Evolutionary conservation across 1,140 invertebrate species (phyloP).

Genomic region (Leptinotarsa defecta): DNA sequence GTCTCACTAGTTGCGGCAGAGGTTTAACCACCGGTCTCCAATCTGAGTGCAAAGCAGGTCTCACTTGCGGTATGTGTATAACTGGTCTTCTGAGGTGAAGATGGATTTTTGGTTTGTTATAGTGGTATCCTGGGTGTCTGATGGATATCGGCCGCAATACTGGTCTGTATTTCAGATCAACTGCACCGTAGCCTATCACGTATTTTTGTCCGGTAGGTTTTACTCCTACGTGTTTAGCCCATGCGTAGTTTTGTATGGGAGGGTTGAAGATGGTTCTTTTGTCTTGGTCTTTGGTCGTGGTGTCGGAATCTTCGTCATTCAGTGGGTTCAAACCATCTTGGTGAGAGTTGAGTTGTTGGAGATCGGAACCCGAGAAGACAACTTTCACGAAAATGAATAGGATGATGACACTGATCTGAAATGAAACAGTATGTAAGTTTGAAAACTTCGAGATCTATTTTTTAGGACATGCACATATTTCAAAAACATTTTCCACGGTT

Average conservation of each 20-base stretch:
- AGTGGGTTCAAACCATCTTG: constrained; percentile 45
- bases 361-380: constrained; percentile 4
- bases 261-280: constrained; percentile 49
- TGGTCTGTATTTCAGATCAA: constrained; percentile 43
- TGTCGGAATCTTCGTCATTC: constrained; percentile 40
- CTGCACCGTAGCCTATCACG: constrained; percentile 43
- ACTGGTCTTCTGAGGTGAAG: constrained; percentile 29
- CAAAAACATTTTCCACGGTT: too few species aligned
- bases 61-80: constrained; percentile 29
- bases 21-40: constrained; percentile 33
- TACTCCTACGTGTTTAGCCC: constrained; percentile 44
- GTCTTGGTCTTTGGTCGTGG: constrained; percentile 43
- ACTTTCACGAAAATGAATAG: not conserved
- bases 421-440: not conserved
- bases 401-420: constrained; percentile 19
- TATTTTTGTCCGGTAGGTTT: constrained; percentile 43
- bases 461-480: too few species aligned
- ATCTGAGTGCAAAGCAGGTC: constrained; percentile 13
- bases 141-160: constrained; percentile 40
- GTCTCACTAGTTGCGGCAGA: constrained; percentile 20
- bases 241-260: constrained; percentile 35
- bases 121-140: constrained; percentile 37
- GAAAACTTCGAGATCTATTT: too few species aligned
- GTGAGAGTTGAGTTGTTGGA: constrained; percentile 34
- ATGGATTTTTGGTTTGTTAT: constrained; percentile 36